Percentiles rank a stretch among this genome's conserved stretches.
Conservation (phyloP, 2,797 vertebrate genomes). For the Oreochromis grahami region DNA sequence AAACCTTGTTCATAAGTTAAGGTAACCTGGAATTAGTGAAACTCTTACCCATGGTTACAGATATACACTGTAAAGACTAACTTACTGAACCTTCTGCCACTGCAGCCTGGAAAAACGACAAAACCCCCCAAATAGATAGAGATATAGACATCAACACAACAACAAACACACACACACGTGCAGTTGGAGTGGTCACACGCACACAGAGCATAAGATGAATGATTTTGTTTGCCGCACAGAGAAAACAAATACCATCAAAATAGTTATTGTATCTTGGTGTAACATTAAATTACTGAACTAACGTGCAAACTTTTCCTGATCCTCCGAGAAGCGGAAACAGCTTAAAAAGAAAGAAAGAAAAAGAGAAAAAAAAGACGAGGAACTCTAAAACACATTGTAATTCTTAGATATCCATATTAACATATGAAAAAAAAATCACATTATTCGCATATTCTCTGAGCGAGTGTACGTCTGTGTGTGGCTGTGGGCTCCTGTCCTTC, state of each 20-base stretch:
- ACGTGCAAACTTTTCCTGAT: not conserved
- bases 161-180: not conserved
- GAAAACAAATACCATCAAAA: slow-evolving; percentile 16
- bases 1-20: not conserved
- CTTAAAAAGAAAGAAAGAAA: not conserved
- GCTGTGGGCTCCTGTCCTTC: slow-evolving; percentile 92
- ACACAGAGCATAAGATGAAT: not conserved
- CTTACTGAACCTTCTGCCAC: not conserved
- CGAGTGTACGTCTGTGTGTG: slow-evolving; percentile 65
- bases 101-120: not conserved
- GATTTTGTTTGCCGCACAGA: slow-evolving; percentile 5
- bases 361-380: not conserved
- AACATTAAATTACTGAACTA: not conserved
- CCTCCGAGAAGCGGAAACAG: not conserved
- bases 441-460: slow-evolving; percentile 72
- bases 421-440: slow-evolving; percentile 6
- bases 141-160: not conserved
- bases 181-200: not conserved
- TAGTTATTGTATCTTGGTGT: not conserved
- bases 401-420: slow-evolving; percentile 39
- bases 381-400: slow-evolving; percentile 12
- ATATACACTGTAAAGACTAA: not conserved
- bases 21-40: not conserved
- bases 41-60: not conserved
- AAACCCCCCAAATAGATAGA: not conserved